phyloP scores from a whole-genome alignment of 2,797 vertebrate species.

The Myotis pilosus region DNA sequence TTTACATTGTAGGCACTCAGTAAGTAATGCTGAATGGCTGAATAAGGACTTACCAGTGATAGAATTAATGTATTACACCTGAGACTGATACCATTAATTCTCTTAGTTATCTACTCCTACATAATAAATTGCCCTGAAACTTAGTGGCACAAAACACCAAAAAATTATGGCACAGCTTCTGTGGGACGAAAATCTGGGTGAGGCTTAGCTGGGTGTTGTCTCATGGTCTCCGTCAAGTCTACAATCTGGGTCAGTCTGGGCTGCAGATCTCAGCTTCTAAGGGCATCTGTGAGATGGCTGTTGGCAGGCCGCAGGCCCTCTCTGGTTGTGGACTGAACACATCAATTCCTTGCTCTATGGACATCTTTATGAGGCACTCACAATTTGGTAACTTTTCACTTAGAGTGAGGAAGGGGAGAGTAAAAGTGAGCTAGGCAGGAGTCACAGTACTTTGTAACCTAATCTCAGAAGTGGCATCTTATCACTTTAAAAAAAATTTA shows the following conservation, averaged over 20 bases:
- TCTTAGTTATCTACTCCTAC: neutral
- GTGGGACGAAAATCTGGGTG: neutral
- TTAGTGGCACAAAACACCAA: neutral
- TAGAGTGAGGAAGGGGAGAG: too few relatives aligned
- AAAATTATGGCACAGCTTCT: neutral
- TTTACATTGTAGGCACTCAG: neutral
- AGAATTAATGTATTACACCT: neutral
- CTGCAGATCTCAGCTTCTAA: neutral
- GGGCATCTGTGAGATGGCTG: neutral
- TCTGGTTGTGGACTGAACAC: too few relatives aligned
- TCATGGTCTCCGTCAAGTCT: neutral
- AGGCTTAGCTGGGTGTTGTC: neutral
- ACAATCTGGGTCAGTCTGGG: accelerated
- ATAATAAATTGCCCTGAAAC: neutral
- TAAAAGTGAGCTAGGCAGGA: neutral
- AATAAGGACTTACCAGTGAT: neutral
- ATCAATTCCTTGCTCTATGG: neutral
- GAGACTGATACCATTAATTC: neutral
- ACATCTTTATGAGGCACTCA: neutral
- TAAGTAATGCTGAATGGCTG: neutral
- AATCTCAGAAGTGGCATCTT: neutral
- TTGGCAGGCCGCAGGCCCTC: neutral
- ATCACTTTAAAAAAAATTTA: neutral
- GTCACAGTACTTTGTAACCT: neutral
- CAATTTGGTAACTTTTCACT: neutral